phyloP scores from a whole-genome alignment of 1,140 invertebrate genomes.

The Hyphantria cunea region DNA sequence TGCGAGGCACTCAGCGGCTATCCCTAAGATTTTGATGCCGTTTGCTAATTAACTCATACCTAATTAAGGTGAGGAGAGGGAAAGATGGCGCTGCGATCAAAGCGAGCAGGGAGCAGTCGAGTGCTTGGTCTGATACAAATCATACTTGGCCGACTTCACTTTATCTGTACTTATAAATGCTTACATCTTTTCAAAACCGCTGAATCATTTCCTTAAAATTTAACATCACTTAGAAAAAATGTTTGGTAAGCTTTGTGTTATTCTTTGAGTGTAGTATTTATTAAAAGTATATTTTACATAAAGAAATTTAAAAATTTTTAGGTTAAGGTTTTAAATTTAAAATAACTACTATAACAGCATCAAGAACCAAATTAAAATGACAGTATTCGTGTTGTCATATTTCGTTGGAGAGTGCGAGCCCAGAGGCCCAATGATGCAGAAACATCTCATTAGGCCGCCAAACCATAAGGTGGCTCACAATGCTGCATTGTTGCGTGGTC shows the following conservation, averaged over 20 bases:
- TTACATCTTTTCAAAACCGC: conserved; percentile 22
- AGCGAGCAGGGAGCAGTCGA: conserved; percentile 9
- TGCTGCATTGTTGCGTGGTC: too few relatives aligned
- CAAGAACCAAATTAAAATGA: too few relatives aligned
- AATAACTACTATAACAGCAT: too few relatives aligned
- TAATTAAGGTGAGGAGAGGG: conserved; percentile 18
- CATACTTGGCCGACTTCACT: conserved; percentile 8
- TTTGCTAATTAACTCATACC: conserved; percentile 25
- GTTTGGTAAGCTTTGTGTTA: neutral
- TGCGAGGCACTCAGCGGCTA: conserved; percentile 5
- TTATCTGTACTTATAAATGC: conserved; percentile 24
- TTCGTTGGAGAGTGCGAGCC: too few relatives aligned
- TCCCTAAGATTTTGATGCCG: conserved; percentile 15
- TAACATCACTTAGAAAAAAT: conserved; percentile 3
- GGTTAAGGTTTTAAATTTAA: too few relatives aligned
- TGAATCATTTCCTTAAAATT: conserved; percentile 29
- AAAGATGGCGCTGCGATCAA: neutral
- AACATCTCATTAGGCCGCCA: too few relatives aligned
- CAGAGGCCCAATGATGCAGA: too few relatives aligned
- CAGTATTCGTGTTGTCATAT: too few relatives aligned
- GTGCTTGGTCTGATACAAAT: neutral
- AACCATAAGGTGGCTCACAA: too few relatives aligned
- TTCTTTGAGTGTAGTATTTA: too few relatives aligned
- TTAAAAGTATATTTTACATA: neutral
- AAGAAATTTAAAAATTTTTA: neutral